Evolutionary conservation across 1,140 invertebrate genomes (phyloP), one percentile per base, ranked within the genome.

Genomic region (Oppia nitens): DNA sequence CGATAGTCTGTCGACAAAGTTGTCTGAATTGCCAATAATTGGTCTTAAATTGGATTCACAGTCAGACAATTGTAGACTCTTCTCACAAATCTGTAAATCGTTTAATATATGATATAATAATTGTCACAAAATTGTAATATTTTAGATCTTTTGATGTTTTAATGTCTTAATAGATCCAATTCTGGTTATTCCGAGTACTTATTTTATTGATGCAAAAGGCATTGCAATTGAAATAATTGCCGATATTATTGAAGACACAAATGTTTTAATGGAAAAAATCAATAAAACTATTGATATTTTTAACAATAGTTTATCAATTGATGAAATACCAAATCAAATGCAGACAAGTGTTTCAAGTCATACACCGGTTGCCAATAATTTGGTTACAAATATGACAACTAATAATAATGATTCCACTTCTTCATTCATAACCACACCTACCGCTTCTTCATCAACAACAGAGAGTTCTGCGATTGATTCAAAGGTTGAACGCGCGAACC

Each of bases 131-230:
- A 53, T 51, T 14, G 24, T 21, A 29, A 40, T 14, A 63, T 40
- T 1, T 54, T 60, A n/a, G 1, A 24, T 59, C 27, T 48, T 26
- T 1, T 47, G 48, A 25, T 26, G 14, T 52, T 51, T 55, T 47
- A 60, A 24, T 60, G 24, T 59, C 20, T 11, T 49, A 1, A 23
- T 60, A 87, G 85, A 87, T 75, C 83, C 86, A 73, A 72, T 87
- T 57, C 81, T 87, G 28, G 79, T 84, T 27, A 76, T 88, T 23
- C 87, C 87, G 32, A 86, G 84, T 0, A 68, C 85, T n/a, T 90
- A 84, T 71, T 89, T 89, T 67, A 89, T 91, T 69, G 83, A 83
- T 6, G 73, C 79, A 28, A 79, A 81, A 72, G 86, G 85, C 1
- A 73, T 75, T 20, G 84, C 85, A 0, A 64, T 88, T 60, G 84